Evolutionary conservation across 1,140 invertebrate species (phyloP), one percentile per base, ranked within the genome.

Genomic region (Papilio polyxenes): DNA sequence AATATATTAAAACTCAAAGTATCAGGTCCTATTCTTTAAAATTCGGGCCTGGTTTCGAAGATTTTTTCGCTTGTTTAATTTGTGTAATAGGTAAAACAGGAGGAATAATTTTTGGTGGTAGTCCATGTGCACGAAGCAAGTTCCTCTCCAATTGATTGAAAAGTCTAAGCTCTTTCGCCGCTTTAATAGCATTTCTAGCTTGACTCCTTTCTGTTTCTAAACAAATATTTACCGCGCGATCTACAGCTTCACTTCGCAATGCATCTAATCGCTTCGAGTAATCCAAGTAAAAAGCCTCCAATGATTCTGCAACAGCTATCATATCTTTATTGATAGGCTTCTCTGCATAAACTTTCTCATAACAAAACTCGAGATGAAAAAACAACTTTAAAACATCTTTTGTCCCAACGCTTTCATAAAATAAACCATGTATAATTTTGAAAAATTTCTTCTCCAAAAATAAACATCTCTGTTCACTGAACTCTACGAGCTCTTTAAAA

Each of bases 281-380:
- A 74, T 92, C 87, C 86, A 91, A 86, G 81, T 92, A 93, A 83
- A 86, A 82, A n/a, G 81, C 81, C 85, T 94, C 92, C 72, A 94
- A 85, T 81, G 83, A 83, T 81, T 89, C 91, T 53, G 90, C 88
- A 8, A 91, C 82, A 8, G 87, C 65, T 13, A 87, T 37, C 56
- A 92, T 88, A 82, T 90, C 87, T 80, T 89, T 85, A 76, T 91
- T 90, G 40, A 88, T 83, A 5, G 92, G 89, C 80, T 89, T 92
- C 23, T 94, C 93, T 10, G 81, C 62, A 80, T 87, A 85, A 48
- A 94, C 75, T 83, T 90, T 91, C 83, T 91, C 90, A 80, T 87
- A 93, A 83, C 90, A 90, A 87, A 90, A 93, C 80, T 93, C 89
- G 80, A 94, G 89, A 84, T 93, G 86, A 65, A 89, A 72, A 80